Percentiles rank a stretch among this genome's conserved stretches.
Conservation (phyloP, 2,113 vertebrate species). For the Galeopterus variegatus region DNA sequence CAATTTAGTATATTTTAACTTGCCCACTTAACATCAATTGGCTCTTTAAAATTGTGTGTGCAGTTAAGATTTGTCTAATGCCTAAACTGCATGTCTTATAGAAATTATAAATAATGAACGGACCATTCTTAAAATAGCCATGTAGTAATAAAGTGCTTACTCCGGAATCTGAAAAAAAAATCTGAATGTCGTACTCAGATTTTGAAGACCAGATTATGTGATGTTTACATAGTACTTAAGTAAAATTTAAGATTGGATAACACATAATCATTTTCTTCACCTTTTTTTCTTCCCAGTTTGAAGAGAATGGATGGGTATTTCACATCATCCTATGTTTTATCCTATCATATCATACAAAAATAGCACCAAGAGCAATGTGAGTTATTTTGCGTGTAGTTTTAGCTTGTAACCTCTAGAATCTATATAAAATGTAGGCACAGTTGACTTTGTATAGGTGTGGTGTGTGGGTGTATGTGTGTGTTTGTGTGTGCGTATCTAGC, state of each 20-base stretch:
- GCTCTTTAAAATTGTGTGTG: neutral
- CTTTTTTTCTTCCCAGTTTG: neutral
- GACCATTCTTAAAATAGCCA: neutral
- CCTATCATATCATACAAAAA: neutral
- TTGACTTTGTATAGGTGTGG: neutral
- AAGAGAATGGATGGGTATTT: neutral
- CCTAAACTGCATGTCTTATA: neutral
- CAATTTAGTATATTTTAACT: neutral
- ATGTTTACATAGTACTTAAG: neutral
- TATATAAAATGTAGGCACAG: neutral
- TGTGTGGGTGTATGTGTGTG: too few species aligned
- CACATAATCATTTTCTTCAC: neutral
- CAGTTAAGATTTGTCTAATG: neutral
- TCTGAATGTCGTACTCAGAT: neutral
- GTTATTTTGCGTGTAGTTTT: neutral
- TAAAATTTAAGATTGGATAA: conserved; percentile 6
- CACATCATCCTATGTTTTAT: neutral
- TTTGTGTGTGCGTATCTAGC: neutral
- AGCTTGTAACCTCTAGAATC: neutral
- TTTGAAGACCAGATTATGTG: neutral
- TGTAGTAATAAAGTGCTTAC: neutral
- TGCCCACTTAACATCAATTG: neutral
- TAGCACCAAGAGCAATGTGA: neutral
- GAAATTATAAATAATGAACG: neutral
- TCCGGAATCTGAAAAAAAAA: neutral